Conservation (phyloP, 2,888 invertebrate species). For the Bombylius major region DNA sequence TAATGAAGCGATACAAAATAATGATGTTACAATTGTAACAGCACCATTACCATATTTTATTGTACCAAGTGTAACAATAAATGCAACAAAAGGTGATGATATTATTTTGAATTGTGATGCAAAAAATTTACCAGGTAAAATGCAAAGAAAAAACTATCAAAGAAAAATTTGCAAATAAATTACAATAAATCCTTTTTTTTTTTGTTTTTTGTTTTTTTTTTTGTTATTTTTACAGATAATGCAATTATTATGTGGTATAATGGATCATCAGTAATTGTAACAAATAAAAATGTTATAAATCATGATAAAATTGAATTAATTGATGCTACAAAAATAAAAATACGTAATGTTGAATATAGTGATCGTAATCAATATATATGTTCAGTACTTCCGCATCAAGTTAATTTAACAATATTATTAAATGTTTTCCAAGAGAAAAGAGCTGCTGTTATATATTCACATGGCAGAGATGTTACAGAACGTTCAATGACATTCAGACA, state of each 20-base stretch:
- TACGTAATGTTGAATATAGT: constrained; percentile 19
- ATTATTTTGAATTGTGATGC: constrained; percentile 27
- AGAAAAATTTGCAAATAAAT: neutral
- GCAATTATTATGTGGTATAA: constrained; percentile 31
- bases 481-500: constrained; percentile 28
- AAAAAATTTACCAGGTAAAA: constrained; percentile 25
- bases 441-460: constrained; percentile 25
- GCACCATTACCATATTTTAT: constrained; percentile 24
- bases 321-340: constrained; percentile 15
- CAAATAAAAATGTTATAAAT: constrained; percentile 22
- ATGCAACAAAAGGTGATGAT: constrained; percentile 23
- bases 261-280: constrained; percentile 20
- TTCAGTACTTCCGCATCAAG: constrained; percentile 23
- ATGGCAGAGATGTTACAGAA: constrained; percentile 28
- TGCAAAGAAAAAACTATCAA: neutral
- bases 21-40: constrained; percentile 7
- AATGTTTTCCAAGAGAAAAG: constrained; percentile 13
- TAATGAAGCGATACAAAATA: constrained; percentile 3
- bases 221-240: constrained; percentile 16
- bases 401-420: constrained; percentile 18
- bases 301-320: constrained; percentile 14
- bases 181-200: neutral
- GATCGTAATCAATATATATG: constrained; percentile 29
- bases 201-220: too few species aligned
- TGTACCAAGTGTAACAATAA: constrained; percentile 15